Evolutionary conservation across 2,888 invertebrate species (phyloP).

Genomic region (Epiblema foenella): DNA sequence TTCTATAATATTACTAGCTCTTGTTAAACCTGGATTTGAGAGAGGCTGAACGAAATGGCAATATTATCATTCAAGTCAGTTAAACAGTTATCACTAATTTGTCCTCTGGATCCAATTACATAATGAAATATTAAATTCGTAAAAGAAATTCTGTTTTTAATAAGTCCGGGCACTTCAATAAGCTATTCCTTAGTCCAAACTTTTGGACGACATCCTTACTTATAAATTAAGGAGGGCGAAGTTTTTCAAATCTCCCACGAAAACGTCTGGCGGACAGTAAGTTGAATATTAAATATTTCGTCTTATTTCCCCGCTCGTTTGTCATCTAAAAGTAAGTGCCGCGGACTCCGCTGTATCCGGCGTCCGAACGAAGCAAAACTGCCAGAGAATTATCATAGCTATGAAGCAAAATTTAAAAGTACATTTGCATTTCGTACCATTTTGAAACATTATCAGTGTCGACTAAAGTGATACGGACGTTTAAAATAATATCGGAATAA

Average conservation of each 20-base stretch:
- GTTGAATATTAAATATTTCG: slow-evolving; percentile 63
- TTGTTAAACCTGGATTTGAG: too few relatives aligned
- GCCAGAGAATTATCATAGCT: slow-evolving; percentile 43
- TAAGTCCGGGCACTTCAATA: slow-evolving; percentile 53
- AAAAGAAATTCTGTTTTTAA: slow-evolving; percentile 42
- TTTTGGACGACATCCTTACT: slow-evolving; percentile 52
- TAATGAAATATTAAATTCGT: slow-evolving; percentile 16
- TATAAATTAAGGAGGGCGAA: slow-evolving; percentile 54
- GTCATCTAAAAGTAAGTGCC: slow-evolving; percentile 46
- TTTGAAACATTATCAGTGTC: slow-evolving; percentile 31
- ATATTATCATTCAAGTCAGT: too few relatives aligned
- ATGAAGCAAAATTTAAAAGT: slow-evolving; percentile 40
- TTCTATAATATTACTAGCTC: too few relatives aligned
- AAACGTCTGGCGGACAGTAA: slow-evolving; percentile 52
- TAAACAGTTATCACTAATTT: slow-evolving; percentile 12
- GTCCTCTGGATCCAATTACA: slow-evolving; percentile 8
- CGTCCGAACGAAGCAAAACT: slow-evolving; percentile 29
- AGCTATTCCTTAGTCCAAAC: slow-evolving; percentile 50
- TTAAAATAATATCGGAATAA: slow-evolving; percentile 33
- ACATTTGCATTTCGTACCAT: slow-evolving; percentile 38
- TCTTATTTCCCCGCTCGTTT: slow-evolving; percentile 47
- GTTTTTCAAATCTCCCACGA: slow-evolving; percentile 52
- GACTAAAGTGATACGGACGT: slow-evolving; percentile 24
- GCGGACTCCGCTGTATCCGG: slow-evolving; percentile 30
- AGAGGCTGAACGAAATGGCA: too few relatives aligned